Base-by-base conservation (phyloP, 1,140 invertebrate species). In the Trissolcus basalis region DNA sequence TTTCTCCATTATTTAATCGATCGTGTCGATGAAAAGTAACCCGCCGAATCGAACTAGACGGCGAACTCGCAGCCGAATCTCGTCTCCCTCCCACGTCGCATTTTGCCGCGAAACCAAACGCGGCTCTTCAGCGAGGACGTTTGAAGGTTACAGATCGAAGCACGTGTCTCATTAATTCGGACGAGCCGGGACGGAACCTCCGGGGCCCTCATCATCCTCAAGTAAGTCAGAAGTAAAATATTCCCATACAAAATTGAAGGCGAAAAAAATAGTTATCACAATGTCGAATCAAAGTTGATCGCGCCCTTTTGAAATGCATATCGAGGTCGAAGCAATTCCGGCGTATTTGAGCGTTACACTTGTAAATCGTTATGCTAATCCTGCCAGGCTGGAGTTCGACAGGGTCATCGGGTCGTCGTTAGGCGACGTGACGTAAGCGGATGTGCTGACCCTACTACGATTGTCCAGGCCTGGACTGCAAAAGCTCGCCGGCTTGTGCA, bases 371-470 rank as follows among this genome's bases (percentile, higher is more conserved):
- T 78, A 84, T 84, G 80, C 54, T 81, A 84, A 84, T 83, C 55
- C 67, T 61, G 69, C 12, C 58, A 55, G 55, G 27, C 61, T 69
- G 72, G 77, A 83, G 83, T 85, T 86, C 82, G 82, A 63, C 74
- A 75, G 79, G 83, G 84, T 86, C 85, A 82, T 64, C 77, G 63
- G 83, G 83, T 79, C 81, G 72, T 43, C 36, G 68, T 76, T 77
- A 69, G 50, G 68, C 60, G 72, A 65, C 56, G 64, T 85, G 85
- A 86, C 84, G 85, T 84, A 82, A 87, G 73, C 85, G 85, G 85
- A 87, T 86, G 76, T 83, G 82, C 70, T 81, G 85, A 86, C 82
- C 84, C 83, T 73, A 72, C 70, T 35, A 69, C 70, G 65, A 77
- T 41, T 77, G 53, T 64, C 56, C 58, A 43, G 19, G 47, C 48